Evolutionary conservation across 2,113 vertebrate genomes (phyloP).

Genomic region (Catharus bicknelli): DNA sequence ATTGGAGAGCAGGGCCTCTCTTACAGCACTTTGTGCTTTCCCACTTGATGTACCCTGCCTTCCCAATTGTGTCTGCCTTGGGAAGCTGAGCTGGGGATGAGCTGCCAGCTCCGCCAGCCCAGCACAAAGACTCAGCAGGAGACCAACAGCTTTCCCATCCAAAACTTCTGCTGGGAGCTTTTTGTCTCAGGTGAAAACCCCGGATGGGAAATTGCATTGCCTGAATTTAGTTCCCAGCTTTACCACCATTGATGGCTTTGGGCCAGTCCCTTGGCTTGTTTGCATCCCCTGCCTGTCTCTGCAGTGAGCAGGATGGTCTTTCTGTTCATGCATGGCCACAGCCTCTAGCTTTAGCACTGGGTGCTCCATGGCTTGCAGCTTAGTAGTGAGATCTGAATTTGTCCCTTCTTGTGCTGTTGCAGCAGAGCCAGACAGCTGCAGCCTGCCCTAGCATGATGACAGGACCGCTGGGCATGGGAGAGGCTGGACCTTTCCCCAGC

Average conservation of each 20-base stretch:
- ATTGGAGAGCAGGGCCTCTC: background rate
- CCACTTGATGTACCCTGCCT: background rate
- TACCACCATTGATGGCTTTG: background rate
- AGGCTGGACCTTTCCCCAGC: background rate
- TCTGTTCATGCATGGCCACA: background rate
- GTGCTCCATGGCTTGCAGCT: background rate
- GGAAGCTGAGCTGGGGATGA: background rate
- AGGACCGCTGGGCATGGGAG: rapidly evolving
- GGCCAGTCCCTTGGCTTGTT: background rate
- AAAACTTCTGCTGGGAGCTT: background rate
- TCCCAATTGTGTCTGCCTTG: background rate
- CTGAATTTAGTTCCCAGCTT: background rate
- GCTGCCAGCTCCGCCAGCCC: background rate
- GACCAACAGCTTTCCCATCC: background rate
- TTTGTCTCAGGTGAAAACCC: background rate
- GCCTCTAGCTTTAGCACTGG: background rate
- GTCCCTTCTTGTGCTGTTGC: background rate
- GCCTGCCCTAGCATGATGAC: background rate
- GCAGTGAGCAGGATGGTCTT: background rate
- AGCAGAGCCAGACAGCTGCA: background rate
- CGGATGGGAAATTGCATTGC: background rate
- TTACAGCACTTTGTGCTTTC: background rate
- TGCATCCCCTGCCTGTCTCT: background rate
- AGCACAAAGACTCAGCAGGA: conserved; percentile 2
- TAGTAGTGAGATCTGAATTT: background rate